phyloP scores from a whole-genome alignment of 2,888 invertebrate genomes.

The Lepidochrysops patricia region DNA sequence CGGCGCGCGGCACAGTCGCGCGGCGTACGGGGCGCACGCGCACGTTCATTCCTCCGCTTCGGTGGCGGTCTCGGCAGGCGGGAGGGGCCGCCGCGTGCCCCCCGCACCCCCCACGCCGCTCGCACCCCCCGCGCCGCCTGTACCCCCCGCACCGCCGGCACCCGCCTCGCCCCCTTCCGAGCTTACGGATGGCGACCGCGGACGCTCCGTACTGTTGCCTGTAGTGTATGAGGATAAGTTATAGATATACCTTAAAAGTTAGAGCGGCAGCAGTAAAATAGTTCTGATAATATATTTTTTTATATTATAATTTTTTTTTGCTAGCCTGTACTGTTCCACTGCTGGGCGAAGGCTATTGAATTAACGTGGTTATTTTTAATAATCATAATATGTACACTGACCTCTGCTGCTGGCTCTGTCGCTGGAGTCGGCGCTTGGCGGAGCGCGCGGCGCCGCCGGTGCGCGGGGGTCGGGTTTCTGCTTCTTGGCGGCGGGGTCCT shows the following conservation, averaged over 20 bases:
- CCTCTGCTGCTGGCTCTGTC: constrained; percentile 2
- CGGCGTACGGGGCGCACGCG: constrained; percentile 21
- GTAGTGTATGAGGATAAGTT: not conserved
- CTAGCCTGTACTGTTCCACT: too few species aligned
- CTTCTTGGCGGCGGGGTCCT: constrained; percentile 49
- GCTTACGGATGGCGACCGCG: not conserved
- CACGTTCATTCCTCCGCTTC: constrained; percentile 45
- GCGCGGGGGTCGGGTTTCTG: constrained; percentile 36
- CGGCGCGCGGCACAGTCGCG: constrained; percentile 2
- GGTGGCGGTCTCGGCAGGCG: constrained; percentile 65
- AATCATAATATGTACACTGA: not conserved
- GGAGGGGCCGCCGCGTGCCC: constrained; percentile 26
- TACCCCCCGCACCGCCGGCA: constrained; percentile 9
- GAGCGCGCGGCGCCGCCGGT: constrained; percentile 1
- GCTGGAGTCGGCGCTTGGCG: not conserved
- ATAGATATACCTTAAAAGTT: too few species aligned
- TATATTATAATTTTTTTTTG: too few species aligned
- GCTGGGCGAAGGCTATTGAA: too few species aligned
- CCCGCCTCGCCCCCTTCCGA: not conserved
- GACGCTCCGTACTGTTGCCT: constrained; percentile 1
- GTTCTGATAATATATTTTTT: too few species aligned
- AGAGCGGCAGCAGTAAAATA: too few species aligned
- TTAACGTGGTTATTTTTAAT: not conserved
- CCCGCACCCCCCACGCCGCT: constrained; percentile 19
- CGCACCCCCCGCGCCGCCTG: constrained; percentile 14